phyloP scores from a whole-genome alignment of 2,113 vertebrate species.

The Lates calcarifer region DNA sequence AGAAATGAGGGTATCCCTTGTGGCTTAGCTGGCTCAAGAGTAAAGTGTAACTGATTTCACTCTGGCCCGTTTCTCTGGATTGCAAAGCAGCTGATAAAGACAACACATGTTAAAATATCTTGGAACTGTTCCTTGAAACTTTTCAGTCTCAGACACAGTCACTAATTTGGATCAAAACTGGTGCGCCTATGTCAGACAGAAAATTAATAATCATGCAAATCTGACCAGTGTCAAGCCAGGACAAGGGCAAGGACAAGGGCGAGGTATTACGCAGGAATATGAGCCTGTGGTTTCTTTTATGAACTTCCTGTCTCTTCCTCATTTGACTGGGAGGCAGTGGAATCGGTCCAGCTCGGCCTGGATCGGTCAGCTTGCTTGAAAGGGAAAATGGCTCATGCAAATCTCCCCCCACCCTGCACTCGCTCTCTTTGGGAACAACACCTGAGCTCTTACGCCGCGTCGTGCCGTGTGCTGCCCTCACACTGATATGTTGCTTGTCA shows the following conservation, averaged over 20 bases:
- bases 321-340: conserved; percentile 72
- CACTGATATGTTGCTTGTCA: conserved; percentile 43
- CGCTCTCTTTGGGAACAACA: conserved; percentile 59
- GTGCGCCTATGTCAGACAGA: neutral
- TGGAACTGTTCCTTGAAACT: neutral
- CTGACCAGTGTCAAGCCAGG: neutral
- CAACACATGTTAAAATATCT: neutral
- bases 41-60: neutral
- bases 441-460: conserved; percentile 54
- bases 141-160: neutral
- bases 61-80: neutral
- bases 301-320: conserved; percentile 40
- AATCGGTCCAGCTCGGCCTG: neutral
- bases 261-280: neutral
- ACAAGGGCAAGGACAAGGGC: conserved; percentile 16
- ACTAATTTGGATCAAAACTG: neutral
- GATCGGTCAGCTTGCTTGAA: conserved; percentile 69
- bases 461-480: conserved; percentile 33
- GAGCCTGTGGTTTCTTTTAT: conserved; percentile 17
- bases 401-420: conserved; percentile 54
- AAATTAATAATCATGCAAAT: conserved; percentile 24
- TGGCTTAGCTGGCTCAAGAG: neutral
- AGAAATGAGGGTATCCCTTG: neutral
- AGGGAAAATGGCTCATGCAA: conserved; percentile 83
- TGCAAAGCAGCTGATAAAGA: neutral